Percentiles rank a stretch among this genome's conserved stretches.
These are phyloP conservation scores for Procavia capensis DNA, from an alignment of 2,113 vertebrate species.

Conservation along the genomic window DNA sequence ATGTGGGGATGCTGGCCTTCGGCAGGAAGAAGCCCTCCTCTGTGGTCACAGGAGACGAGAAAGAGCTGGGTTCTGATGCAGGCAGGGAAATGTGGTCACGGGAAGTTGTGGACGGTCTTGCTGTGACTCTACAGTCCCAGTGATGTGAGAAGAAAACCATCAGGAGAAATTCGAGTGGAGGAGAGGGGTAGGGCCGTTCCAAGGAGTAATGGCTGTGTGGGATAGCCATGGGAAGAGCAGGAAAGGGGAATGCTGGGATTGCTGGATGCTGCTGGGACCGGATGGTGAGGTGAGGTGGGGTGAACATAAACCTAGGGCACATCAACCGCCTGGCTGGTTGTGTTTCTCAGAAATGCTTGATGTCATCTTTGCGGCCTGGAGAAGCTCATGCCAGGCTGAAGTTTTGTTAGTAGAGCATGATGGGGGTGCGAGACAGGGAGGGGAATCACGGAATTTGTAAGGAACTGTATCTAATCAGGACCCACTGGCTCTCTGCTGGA, in stretches of 20 bases:
- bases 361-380: not conserved
- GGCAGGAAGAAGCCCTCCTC: not conserved
- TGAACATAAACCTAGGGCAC: not conserved
- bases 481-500: not conserved
- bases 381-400: not conserved
- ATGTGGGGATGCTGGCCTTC: not conserved
- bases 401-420: not conserved
- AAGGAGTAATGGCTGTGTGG: not conserved
- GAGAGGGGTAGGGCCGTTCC: not conserved
- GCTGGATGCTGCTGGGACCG: not conserved
- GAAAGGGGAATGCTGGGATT: not conserved
- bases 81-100: not conserved
- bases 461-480: not conserved
- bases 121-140: not conserved
- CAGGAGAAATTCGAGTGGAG: not conserved
- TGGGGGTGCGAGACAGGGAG: not conserved
- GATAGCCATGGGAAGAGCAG: not conserved
- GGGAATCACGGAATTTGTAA: not conserved
- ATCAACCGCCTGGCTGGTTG: not conserved
- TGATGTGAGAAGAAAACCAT: not conserved
- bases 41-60: not conserved
- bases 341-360: not conserved
- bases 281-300: not conserved
- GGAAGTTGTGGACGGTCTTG: not conserved
- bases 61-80: not conserved